Percentiles rank a stretch among this genome's conserved stretches.
Evolutionary conservation across 2,888 invertebrate genomes (phyloP).

Genomic region (Oeneis ivallda): DNA sequence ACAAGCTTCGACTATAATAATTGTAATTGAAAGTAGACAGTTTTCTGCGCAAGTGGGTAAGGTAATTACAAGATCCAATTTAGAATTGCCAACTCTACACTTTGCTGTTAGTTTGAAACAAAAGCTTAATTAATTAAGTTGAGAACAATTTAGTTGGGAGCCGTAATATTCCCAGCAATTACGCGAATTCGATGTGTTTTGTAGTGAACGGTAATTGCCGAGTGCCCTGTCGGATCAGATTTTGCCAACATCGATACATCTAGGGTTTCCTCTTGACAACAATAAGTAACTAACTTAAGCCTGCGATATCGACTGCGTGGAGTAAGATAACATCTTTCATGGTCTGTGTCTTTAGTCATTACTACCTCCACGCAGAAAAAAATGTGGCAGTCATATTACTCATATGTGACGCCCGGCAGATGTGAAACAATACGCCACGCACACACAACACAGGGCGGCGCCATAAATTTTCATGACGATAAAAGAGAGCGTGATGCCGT

Average conservation of each 20-base stretch:
- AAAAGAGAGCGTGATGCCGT: no score
- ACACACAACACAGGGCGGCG: no score
- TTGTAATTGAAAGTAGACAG: constrained; percentile 77
- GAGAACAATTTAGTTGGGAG: constrained; percentile 81
- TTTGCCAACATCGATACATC: constrained; percentile 45
- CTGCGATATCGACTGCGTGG: not conserved
- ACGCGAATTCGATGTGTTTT: constrained; percentile 79
- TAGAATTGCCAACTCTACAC: constrained; percentile 82
- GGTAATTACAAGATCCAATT: constrained; percentile 83
- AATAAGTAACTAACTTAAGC: not conserved
- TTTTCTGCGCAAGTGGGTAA: constrained; percentile 77
- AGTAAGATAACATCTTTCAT: no score
- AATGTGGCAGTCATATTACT: no score
- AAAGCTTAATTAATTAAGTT: constrained; percentile 82
- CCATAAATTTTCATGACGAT: no score
- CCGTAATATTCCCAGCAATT: constrained; percentile 81
- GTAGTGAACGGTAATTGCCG: constrained; percentile 75
- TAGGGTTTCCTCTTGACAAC: constrained; percentile 12
- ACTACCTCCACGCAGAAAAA: no score
- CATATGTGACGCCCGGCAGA: no score
- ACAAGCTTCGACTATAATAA: constrained; percentile 68
- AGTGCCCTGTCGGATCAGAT: constrained; percentile 73
- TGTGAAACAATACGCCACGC: no score
- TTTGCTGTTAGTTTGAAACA: constrained; percentile 82
- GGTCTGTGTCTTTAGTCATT: no score